Base-by-base conservation (phyloP, 2,113 vertebrate species). In the Grammomys surdaster region DNA sequence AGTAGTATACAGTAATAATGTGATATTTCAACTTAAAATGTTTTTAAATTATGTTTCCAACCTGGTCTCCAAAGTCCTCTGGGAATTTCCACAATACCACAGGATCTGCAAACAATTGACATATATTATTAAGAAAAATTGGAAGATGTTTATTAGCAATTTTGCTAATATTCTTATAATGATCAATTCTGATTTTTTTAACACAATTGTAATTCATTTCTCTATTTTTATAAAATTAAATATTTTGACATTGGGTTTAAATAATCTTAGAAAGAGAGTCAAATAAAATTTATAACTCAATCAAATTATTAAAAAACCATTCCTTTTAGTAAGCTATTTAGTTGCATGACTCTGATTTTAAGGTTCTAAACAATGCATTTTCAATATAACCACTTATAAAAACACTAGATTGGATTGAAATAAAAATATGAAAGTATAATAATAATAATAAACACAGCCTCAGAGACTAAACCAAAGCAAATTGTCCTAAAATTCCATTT, bases 101-200 rank as follows among this genome's bases (percentile, higher is more conserved):
- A 97, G 99, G 99, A 99, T 99, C 99, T 99, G 99, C 98, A 99
- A 99, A 99, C 99, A 99, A 99, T 99, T 99, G 99, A 99, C 99
- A 99, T 98, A 99, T 98, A 99, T 99, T 98, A 99, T 99, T 99
- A 99, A 99, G 99, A 98, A 99, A 98, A 98, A 98, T 98, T 98
- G 94, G 67, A 97, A 97, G 69, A 95, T 88, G 98, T 98, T 97
- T 98, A 98, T n/a, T n/a, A 98, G 95, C 36, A 76, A 16, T 76
- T 19, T 72, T 85, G 16, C 43, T 77, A 76, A 58, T 10, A 54
- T n/a, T 82, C 58, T 67, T 94, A 43, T 91, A 54, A 90, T n/a
- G 56, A 72, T 48, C 43, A 46, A 76, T 43, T 77, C 51, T 31
- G 19, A 80, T 65, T 7, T 73, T 93, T 94, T 93, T 56, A 96